A percentile compares a stretch with the other conserved stretches of the same genome.
Conservation (phyloP, 2,888 invertebrate genomes). For the Trachelus stipa region DNA sequence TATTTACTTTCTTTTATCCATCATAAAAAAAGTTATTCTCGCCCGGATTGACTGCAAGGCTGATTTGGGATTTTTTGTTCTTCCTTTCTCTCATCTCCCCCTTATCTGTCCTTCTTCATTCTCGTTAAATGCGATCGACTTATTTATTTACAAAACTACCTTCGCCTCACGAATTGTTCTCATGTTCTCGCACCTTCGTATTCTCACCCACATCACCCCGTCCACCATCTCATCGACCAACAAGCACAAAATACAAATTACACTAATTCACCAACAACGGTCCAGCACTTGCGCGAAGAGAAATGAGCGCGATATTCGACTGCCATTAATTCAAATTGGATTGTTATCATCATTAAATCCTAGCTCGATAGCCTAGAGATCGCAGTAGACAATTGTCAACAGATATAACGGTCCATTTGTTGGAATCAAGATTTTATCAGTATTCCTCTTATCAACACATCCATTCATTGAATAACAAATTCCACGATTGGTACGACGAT, state of each 20-base stretch:
- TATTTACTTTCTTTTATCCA: neutral
- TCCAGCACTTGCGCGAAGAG: slow-evolving; percentile 36
- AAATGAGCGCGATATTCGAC: neutral
- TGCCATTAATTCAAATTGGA: neutral
- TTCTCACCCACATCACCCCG: neutral
- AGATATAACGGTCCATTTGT: neutral
- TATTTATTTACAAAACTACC: slow-evolving; percentile 53
- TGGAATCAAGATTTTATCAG: neutral
- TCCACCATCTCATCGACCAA: slow-evolving; percentile 12
- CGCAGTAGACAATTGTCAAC: neutral
- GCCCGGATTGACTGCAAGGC: slow-evolving; percentile 46
- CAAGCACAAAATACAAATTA: slow-evolving; percentile 38
- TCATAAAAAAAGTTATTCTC: slow-evolving; percentile 21
- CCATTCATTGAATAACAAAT: neutral
- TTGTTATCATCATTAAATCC: neutral
- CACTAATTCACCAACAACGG: slow-evolving; percentile 35
- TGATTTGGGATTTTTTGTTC: slow-evolving; percentile 44
- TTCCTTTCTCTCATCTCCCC: neutral
- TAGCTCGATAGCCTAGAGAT: neutral
- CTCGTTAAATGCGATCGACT: slow-evolving; percentile 42
- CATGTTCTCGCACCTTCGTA: slow-evolving; percentile 23
- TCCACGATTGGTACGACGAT: neutral
- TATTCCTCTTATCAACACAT: neutral
- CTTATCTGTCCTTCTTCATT: neutral
- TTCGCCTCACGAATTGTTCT: slow-evolving; percentile 40